Conservation (phyloP, 2,888 invertebrate species). For the Pammene fasciana region DNA sequence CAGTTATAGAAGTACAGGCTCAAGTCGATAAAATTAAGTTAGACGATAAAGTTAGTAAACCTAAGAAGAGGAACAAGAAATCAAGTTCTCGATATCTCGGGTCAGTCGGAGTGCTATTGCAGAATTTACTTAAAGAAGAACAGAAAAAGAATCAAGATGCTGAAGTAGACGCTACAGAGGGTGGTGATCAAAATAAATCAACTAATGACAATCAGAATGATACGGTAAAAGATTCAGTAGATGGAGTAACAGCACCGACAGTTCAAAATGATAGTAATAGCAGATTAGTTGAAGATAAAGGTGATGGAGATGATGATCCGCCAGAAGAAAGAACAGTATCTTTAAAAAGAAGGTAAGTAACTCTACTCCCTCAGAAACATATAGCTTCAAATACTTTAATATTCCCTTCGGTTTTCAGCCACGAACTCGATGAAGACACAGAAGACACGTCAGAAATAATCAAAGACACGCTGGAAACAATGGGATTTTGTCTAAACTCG, state of each 20-base stretch:
- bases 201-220: conserved; percentile 46
- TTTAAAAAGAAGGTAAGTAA: conserved; percentile 80
- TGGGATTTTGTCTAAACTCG: conserved; percentile 80
- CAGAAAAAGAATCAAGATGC: conserved; percentile 52
- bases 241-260: conserved; percentile 40
- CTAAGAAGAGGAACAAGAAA: conserved; percentile 62
- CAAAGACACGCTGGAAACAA: conserved; percentile 85
- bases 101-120: conserved; percentile 84
- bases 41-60: conserved; percentile 58
- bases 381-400: background rate
- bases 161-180: conserved; percentile 59
- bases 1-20: conserved; percentile 70
- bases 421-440: conserved; percentile 78
- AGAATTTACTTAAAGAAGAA: conserved; percentile 80
- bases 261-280: conserved; percentile 49
- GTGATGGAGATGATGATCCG: conserved; percentile 77
- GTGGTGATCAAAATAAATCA: conserved; percentile 47
- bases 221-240: conserved; percentile 44
- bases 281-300: conserved; percentile 48
- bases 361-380: conserved; percentile 5
- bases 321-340: conserved; percentile 79
- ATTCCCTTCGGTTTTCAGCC: conserved; percentile 66
- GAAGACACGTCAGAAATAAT: conserved; percentile 79
- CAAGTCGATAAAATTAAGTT: conserved; percentile 54
- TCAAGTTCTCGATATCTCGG: conserved; percentile 63